Base-by-base conservation (phyloP, 2,888 invertebrate genomes). In the Lasius fuliginosus region DNA sequence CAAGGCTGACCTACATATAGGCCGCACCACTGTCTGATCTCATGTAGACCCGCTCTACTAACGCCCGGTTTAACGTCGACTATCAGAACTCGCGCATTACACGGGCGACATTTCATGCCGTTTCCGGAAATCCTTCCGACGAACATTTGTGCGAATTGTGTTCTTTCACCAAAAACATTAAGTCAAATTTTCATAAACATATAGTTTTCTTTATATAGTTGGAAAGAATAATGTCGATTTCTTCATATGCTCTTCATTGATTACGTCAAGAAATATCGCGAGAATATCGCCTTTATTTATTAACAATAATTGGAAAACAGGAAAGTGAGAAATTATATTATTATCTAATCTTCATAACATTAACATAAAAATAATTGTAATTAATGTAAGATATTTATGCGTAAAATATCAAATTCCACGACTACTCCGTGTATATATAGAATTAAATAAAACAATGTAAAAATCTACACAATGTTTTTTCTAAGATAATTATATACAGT, bases 1-100 rank as follows among this genome's bases (percentile, higher is more conserved):
- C 92, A 87, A 88, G 89, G 90, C 87, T 93, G 93, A 93, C 94
- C 94, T 93, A 93, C 90, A 93, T 94, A 87, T 90, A 89, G 86
- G 85, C 89, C 86, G 92, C 91, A 89, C 92, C 89, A 93, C 92
- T 88, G 87, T 85, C 90, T 84, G 90, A 89, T 89, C 87, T 79
- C 82, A 56, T 69, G 86, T 84, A 81, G 75, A 86, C 69, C 81
- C 76, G 58, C 83, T 87, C 85, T 83, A 73, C 87, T 85, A 83
- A 82, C 76, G 86, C 65, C 65, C 82, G 82, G 76, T 85, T 89
- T 88, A 87, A 73, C 86, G 84, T 69, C 85, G 69, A 69, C 79
- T 76, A 68, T 75, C 85, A 83, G 87, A 76, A 81, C 79, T 84
- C 82, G 71, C 82, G 65, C 81, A 81, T 85, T 85, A 84, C 82